Evolutionary conservation across 2,888 invertebrate genomes (phyloP), one percentile per base, ranked within the genome.

Genomic region (Acleris laterana): DNA sequence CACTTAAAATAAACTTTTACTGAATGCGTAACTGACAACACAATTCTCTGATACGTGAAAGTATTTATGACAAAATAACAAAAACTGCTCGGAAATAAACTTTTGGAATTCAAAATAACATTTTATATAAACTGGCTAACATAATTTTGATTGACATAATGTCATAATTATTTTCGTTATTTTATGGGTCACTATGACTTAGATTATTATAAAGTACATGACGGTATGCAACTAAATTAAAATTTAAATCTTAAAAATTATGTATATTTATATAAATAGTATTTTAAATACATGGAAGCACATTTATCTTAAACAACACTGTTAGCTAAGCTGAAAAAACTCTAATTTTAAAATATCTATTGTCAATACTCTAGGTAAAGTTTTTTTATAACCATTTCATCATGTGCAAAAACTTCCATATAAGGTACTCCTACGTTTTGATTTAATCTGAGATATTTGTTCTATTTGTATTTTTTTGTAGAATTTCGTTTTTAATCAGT

Each of bases 251-350:
- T 67, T 53, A 58, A 49, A 11, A 38, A 28, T 50, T 19, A 46
- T 62, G 52, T 62, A 58, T 67, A 61, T 57, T 61, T 52, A 64
- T 62, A 62, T 68, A 32, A 32, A 32, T 32, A 60, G 58, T 68
- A 69, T 68, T 68, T 70, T 74, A 72, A 74, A 72, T 75, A 74
- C 70, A 76, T 78, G 77, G 74, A 78, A 75, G 75, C 79, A 74
- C 75, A 73, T 68, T 75, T 64, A 74, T 73, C 72, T 68, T 71
- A 68, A 60, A 70, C 69, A 70, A 72, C 70, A 70, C 64, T 57
- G 42, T 20, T 68, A 70, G 69, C 68, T 71, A 67, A 62, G 69
- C 66, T 70, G 61, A 60, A 62, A 51, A 63, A 49, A 64, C 58
- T 55, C 67, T 62, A 50, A 17, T 16, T 53, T 52, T 62, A 20